Evolutionary conservation across 1,140 invertebrate genomes (phyloP), one percentile per base, ranked within the genome.

Genomic region (Anastrepha obliqua): DNA sequence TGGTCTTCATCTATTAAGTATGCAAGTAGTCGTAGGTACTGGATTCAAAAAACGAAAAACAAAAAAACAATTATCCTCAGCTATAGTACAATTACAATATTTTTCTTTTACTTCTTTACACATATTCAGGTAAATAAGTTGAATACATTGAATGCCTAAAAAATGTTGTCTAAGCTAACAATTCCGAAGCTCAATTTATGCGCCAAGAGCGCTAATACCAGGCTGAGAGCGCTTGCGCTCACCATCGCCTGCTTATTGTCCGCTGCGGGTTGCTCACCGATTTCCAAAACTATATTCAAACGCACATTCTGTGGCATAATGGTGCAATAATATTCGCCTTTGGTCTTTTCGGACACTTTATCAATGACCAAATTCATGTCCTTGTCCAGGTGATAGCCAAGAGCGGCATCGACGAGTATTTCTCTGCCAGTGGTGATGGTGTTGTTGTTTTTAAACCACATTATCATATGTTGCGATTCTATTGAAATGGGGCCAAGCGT

Each of bases 391-490:
- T 29, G 67, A 62, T 88, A 89, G 44, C 51, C 51, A 1, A 55
- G 74, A 3, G 44, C 2, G n/a, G 88, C 86, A 6, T 81, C 74
- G 15, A 78, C 85, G 17, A 90, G 17, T n/a, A 88, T 59, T 85
- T 81, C 64, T 0, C 70, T 62, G 8, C 88, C 90, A 44, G 60
- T 91, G 64, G 89, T 86, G 17, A 92, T 62, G 9, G 67, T 44
- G 2, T 20, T 87, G 1, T 87, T 78, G 20, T 89, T 88, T 85
- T 88, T 88, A 85, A 89, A 91, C 91, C 91, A 91, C 2, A 91
- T 87, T 4, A 91, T 88, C 13, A 51, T 88, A 88, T 91, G 91
- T 7, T 88, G 39, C 39, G 8, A 67, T 91, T 91, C 51, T 8
- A 62, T 55, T 60, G 9, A 81, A 55, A 47, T 47, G 29, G 47